Percentiles rank a stretch among this genome's conserved stretches.
Evolutionary conservation across 2,797 vertebrate species (phyloP).

Genomic region (Coendou prehensilis): DNA sequence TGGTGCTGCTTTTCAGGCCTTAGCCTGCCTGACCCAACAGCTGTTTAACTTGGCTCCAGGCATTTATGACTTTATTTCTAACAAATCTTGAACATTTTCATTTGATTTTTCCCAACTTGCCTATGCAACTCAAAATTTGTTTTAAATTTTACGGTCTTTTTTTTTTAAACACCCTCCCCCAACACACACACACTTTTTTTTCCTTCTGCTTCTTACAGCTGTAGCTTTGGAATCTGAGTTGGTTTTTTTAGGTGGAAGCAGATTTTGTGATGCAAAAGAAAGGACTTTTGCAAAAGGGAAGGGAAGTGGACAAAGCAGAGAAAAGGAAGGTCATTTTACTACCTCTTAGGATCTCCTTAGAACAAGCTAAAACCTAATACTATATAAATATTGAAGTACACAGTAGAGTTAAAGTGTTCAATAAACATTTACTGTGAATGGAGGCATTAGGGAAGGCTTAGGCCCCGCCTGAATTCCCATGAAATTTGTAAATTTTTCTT

Average conservation of each 20-base stretch:
- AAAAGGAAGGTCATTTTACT: slow-evolving; percentile 81
- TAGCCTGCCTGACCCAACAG: slow-evolving; percentile 88
- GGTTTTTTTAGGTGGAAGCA: slow-evolving; percentile 68
- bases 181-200: neutral
- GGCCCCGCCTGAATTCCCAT: slow-evolving; percentile 97
- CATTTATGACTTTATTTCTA: slow-evolving; percentile 92
- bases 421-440: slow-evolving; percentile 93
- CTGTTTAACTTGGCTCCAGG: slow-evolving; percentile 89
- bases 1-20: slow-evolving; percentile 84
- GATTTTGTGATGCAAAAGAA: slow-evolving; percentile 80
- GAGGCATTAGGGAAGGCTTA: slow-evolving; percentile 92
- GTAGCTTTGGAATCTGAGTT: slow-evolving; percentile 86
- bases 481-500: slow-evolving; percentile 99
- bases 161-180: neutral
- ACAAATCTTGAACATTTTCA: slow-evolving; percentile 90
- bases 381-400: slow-evolving; percentile 90
- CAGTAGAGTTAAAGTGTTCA: slow-evolving; percentile 91
- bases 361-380: slow-evolving; percentile 88
- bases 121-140: slow-evolving; percentile 89
- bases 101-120: slow-evolving; percentile 89
- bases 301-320: neutral
- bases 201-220: slow-evolving; percentile 86
- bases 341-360: slow-evolving; percentile 81
- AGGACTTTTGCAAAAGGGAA: slow-evolving; percentile 72
- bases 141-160: slow-evolving; percentile 90